Evolutionary conservation across 2,113 vertebrate species (phyloP), one percentile per base, ranked within the genome.

Genomic region (Limanda limanda): DNA sequence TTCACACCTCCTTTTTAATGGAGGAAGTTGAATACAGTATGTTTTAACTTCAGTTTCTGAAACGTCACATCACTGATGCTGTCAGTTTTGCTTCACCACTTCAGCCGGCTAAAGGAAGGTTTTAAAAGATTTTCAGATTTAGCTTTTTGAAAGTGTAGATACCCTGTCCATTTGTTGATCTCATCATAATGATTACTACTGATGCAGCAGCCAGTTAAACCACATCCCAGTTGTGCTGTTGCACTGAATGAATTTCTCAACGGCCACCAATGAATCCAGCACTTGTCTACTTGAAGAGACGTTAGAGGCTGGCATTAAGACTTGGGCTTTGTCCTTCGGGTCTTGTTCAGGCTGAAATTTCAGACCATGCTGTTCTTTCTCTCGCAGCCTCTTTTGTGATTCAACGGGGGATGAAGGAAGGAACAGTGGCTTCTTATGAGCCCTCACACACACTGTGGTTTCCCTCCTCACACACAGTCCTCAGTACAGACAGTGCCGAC

Each of bases 291-390:
- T 18, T 18, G 27, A 54, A 48, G 21, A 65, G 52, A 69, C 40
- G 14, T 31, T 18, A 37, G 59, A 54, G 31, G 17, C 23, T 71
- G 15, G 12, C 54, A 35, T 35, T 61, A 48, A 65, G 55, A 35
- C 56, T 8, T 24, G 18, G 51, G 7, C 37, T 25, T 54, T 47
- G 47, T 76, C 47, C 67, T 55, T 61, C 37, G 55, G 72, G 21
- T 66, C 47, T 71, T 24, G 20, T 56, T 59, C 14, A 54, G 54
- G 27, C 23, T 75, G 59, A 69, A 47, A 51, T 64, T 21, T 54
- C 59, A 74, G 71, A 45, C 20, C 5, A 1, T 45, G 27, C 52
- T 76, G 24, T 60, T 18, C 56, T 61, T 3, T 24, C 55, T 57
- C 48, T 37, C 11, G 20, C 20, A 35, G 27, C 12, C 27, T 24